Base-by-base conservation (phyloP, 1,140 invertebrate species). In the Eueides isabella region DNA sequence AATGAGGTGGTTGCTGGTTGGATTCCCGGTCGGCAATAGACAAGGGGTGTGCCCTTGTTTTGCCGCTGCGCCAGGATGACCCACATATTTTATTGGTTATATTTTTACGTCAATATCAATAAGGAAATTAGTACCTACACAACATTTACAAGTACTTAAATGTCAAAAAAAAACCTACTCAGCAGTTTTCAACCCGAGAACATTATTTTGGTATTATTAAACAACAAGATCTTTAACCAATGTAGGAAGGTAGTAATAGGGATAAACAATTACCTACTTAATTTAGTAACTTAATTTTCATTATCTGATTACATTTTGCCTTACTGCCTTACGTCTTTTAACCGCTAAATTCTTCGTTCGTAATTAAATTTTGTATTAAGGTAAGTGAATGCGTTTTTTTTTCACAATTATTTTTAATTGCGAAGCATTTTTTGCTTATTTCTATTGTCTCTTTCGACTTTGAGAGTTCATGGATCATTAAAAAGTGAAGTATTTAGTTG, bases 401-500 rank as follows among this genome's bases (percentile, higher is more conserved):
- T 23, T 55, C 23, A 23, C 48, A 26, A 55, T 55, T 55, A 55
- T 55, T 55, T 55, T 55, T 55, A 55, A 55, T 55, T 55, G 19
- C 48, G 11, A 55, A 11, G 23, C 26, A 55, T 55, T 55, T 55
- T 55, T 55, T 55, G 1, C 48, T 26, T 9, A 23, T 23, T 12
- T 55, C 48, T 26, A 55, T 55, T 55, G 48, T 55, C 48, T 19
- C 41, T 55, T 55, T 55, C 23, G 23, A 55, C 2, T 55, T 23
- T 7, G 19, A 23, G 19, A 55, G 48, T 55, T 0, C 23, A 55
- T 7, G 19, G 48, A 3, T 55, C 48, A 55, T 55, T 55, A 55
- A 55, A 55, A 55, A 12, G 11, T 12, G n/a, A n/a, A n/a, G n/a
- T 26, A 55, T 55, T 12, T 55, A 23, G 12, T 26, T 23, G 26